phyloP scores from a whole-genome alignment of 2,113 vertebrate genomes.

The Phoxinus phoxinus region DNA sequence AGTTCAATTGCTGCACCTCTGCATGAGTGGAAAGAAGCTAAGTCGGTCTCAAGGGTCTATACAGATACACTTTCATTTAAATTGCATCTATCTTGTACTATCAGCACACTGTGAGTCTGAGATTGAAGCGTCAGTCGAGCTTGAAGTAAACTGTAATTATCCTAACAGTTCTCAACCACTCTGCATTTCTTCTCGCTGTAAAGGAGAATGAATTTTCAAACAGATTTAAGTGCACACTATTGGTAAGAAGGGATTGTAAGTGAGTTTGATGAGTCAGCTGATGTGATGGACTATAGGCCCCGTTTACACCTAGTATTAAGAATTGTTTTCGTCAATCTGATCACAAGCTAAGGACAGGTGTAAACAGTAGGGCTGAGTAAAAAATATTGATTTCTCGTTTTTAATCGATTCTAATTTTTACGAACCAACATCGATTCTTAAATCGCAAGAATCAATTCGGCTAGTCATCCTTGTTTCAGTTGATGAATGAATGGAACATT shows the following conservation, averaged over 20 bases:
- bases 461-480: no score
- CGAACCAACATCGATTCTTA: no score
- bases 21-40: not conserved
- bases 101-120: constrained; percentile 10
- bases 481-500: no score
- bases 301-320: no score
- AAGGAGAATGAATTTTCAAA: not conserved
- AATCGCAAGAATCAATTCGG: no score
- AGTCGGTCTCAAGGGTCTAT: constrained; percentile 17
- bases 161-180: not conserved
- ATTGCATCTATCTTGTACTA: constrained; percentile 24
- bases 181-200: not conserved
- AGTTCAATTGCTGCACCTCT: constrained; percentile 7
- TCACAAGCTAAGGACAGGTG: no score
- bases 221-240: not conserved
- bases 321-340: no score
- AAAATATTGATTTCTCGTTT: no score
- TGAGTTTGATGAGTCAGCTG: not conserved
- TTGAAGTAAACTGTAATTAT: constrained; percentile 34
- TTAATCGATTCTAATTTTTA: no score
- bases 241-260: not conserved
- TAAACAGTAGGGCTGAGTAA: no score
- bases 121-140: constrained; percentile 23
- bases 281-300: not conserved
- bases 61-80: constrained; percentile 39